phyloP scores from a whole-genome alignment of 2,888 invertebrate species.

The Thysanoteuthis rhombus region DNA sequence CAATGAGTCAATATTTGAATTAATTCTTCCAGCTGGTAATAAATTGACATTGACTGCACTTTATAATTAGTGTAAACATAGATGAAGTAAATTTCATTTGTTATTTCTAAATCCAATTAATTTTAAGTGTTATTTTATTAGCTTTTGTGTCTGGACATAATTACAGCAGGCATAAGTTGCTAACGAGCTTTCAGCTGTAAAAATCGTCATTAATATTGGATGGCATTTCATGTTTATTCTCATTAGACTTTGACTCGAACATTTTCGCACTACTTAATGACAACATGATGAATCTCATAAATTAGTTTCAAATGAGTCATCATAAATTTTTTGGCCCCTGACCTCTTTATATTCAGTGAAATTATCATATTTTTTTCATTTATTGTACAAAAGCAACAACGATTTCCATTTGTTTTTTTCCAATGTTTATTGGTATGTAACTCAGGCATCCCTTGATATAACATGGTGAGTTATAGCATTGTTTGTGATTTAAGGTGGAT shows the following conservation, averaged over 20 bases:
- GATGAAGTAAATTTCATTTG: background rate
- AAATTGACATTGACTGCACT: too few species aligned
- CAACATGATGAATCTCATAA: background rate
- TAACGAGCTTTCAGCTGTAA: background rate
- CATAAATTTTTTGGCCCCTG: background rate
- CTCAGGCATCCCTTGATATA: too few species aligned
- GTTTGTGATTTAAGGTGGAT: too few species aligned
- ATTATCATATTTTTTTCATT: background rate
- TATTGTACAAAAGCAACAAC: background rate
- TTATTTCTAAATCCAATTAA: background rate
- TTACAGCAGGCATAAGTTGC: background rate
- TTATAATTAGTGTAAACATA: background rate
- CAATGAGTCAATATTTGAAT: background rate
- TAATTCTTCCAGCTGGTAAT: background rate
- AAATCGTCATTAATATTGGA: background rate
- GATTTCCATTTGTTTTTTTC: too few species aligned
- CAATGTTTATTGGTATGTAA: too few species aligned
- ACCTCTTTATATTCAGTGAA: background rate
- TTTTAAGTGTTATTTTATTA: conserved; percentile 12
- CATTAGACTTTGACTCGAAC: background rate
- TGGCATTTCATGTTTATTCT: background rate
- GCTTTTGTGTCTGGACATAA: conserved; percentile 12
- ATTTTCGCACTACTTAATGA: background rate
- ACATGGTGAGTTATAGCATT: too few species aligned
- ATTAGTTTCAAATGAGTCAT: background rate